phyloP scores from a whole-genome alignment of 2,113 vertebrate species.

The Chamaetylas fuelleborni region DNA sequence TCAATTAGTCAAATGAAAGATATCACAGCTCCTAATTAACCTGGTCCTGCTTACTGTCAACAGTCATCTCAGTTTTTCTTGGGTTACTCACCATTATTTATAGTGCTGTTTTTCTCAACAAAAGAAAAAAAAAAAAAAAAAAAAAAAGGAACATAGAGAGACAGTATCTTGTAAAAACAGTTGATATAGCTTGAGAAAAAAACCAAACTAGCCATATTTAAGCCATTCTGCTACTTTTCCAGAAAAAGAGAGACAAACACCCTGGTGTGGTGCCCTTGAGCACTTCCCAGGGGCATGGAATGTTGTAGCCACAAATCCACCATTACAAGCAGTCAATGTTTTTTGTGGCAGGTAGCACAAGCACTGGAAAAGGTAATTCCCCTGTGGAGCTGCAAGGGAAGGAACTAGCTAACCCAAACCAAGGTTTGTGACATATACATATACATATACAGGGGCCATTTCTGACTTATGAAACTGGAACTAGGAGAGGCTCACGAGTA shows the following conservation, averaged over 20 bases:
- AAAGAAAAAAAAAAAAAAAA: background rate
- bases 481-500: background rate
- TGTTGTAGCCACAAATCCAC: background rate
- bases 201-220: background rate
- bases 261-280: background rate
- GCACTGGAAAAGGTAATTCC: background rate
- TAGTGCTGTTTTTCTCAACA: background rate
- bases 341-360: background rate
- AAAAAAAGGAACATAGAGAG: background rate
- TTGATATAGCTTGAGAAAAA: background rate
- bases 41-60: background rate
- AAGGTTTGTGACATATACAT: background rate
- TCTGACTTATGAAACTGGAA: background rate
- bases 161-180: background rate
- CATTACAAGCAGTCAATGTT: accelerated
- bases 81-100: background rate
- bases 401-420: background rate
- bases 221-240: too few relatives aligned
- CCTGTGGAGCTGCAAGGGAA: background rate
- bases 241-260: too few relatives aligned
- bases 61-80: background rate
- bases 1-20: background rate
- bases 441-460: background rate
- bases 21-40: background rate
- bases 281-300: background rate